These are phyloP conservation scores for Solenopsis invicta DNA, from an alignment of 1,140 invertebrate species.

Conservation along the genomic window DNA sequence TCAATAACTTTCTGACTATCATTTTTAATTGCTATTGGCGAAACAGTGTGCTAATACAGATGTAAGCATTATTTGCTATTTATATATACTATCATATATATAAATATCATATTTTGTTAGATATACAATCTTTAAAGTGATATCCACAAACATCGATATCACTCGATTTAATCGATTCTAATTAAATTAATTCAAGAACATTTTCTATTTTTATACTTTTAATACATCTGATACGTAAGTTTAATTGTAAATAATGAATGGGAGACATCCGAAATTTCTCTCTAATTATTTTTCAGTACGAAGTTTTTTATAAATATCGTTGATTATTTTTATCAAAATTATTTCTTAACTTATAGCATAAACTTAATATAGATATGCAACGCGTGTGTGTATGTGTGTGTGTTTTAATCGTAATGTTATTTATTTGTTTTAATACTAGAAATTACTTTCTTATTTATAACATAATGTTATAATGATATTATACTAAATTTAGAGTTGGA, in stretches of 20 bases:
- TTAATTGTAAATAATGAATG: neutral
- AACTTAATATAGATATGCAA: neutral
- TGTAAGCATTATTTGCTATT: slow-evolving; percentile 12
- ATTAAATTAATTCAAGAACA: slow-evolving; percentile 1
- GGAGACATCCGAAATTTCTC: neutral
- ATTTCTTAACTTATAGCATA: neutral
- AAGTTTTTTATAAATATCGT: neutral
- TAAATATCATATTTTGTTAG: neutral
- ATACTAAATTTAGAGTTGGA: too few species aligned
- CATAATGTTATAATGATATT: too few species aligned
- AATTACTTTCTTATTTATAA: neutral
- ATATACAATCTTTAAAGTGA: neutral
- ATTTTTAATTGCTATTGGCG: neutral
- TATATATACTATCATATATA: neutral
- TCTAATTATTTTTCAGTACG: neutral
- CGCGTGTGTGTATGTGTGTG: too few species aligned
- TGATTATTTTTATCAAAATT: slow-evolving; percentile 18
- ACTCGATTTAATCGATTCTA: neutral
- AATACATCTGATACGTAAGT: neutral
- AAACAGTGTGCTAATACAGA: neutral
- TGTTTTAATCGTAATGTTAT: slow-evolving; percentile 4
- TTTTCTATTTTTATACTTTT: slow-evolving; percentile 7
- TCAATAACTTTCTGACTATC: neutral
- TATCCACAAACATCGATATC: neutral
- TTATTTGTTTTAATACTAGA: neutral